These are phyloP conservation scores for Macrotis lagotis DNA, from an alignment of 2,113 vertebrate genomes.

Conservation along the genomic window DNA sequence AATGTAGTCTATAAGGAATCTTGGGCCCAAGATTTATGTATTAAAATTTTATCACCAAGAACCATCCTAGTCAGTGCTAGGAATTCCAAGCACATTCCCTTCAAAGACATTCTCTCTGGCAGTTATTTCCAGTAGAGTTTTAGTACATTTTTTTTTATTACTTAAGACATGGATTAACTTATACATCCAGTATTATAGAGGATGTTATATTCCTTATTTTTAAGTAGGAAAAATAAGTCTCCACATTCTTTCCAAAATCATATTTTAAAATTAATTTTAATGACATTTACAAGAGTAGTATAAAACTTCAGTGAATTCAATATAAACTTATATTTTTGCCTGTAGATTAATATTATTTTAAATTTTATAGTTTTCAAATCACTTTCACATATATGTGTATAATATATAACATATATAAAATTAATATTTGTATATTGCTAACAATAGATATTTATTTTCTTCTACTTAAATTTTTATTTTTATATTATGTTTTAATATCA, in stretches of 20 bases:
- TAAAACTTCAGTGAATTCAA: background rate
- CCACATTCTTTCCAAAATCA: background rate
- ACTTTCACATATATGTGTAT: background rate
- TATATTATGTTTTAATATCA: background rate
- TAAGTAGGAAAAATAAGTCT: background rate
- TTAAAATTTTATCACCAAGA: slow-evolving; percentile 8
- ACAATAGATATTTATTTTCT: background rate
- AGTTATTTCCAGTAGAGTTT: slow-evolving; percentile 12
- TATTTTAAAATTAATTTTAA: background rate
- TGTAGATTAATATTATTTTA: background rate
- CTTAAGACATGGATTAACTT: background rate
- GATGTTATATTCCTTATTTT: slow-evolving; percentile 7
- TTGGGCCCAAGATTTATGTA: slow-evolving; percentile 12
- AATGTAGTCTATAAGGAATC: background rate
- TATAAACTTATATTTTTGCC: background rate
- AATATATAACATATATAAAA: background rate
- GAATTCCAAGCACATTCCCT: slow-evolving; percentile 6
- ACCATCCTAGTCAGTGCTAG: background rate
- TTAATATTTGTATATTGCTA: background rate
- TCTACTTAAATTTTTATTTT: background rate
- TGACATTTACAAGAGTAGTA: background rate
- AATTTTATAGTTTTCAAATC: background rate
- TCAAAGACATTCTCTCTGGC: background rate
- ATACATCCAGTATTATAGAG: background rate
- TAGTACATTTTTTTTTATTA: background rate